phyloP scores from a whole-genome alignment of 2,797 vertebrate genomes.

The Todus mexicanus region DNA sequence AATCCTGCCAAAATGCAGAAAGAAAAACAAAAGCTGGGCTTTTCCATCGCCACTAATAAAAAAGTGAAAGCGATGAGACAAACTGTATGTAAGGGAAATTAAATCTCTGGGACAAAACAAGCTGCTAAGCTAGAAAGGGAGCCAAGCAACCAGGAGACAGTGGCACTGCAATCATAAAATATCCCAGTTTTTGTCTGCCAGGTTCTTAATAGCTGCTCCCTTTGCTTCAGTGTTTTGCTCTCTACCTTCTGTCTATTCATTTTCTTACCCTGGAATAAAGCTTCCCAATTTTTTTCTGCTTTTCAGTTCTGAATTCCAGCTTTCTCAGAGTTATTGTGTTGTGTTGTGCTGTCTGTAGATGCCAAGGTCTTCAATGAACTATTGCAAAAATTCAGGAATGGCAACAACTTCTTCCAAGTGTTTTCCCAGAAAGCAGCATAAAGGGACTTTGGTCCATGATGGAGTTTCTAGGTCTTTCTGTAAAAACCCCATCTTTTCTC shows the following conservation, averaged over 20 bases:
- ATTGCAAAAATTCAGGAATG: background rate
- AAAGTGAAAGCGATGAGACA: background rate
- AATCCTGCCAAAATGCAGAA: conserved; percentile 4
- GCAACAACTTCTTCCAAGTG: background rate
- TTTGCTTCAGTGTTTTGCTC: conserved; percentile 1
- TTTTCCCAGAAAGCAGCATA: background rate
- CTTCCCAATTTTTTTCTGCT: background rate
- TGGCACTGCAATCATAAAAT: background rate
- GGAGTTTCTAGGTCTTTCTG: background rate
- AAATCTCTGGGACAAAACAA: conserved; percentile 26
- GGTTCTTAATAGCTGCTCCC: background rate
- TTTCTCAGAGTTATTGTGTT: background rate
- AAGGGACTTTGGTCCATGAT: background rate
- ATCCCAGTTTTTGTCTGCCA: background rate
- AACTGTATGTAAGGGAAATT: background rate
- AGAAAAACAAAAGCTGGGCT: background rate
- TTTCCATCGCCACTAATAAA: background rate
- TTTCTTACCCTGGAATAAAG: background rate
- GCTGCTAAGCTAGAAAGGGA: background rate
- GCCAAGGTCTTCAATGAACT: background rate
- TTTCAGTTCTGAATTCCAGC: background rate
- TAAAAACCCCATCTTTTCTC: background rate
- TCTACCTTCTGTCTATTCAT: background rate
- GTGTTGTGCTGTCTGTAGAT: background rate
- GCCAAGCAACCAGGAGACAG: background rate